Base-by-base conservation (phyloP, 2,888 invertebrate genomes). In the Omphaloscelis lunosa region DNA sequence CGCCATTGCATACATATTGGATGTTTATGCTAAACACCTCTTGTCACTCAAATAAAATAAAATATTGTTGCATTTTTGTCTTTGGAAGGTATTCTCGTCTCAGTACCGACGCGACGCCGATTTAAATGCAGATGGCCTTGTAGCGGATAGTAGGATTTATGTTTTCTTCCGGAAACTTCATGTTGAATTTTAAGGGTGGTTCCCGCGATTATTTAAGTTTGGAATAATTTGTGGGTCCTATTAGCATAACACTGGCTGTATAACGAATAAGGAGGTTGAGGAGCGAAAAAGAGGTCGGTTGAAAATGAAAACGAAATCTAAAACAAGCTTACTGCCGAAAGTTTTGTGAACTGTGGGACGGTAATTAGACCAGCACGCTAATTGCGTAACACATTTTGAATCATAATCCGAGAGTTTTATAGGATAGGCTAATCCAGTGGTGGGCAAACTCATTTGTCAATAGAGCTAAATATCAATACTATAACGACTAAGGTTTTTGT, bases 41-140 rank as follows among this genome's bases (percentile, higher is more conserved):
- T 88, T 91, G 90, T 91, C 91, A 91, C 83, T 92, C 88, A 90
- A 91, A 91, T 90, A 90, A 88, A 90, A 90, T 90, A 90, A 90
- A 88, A 91, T 90, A 90, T 89, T 86, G 89, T 88, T 89, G 89
- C 88, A 89, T 89, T 91, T 90, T 90, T 89, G 84, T 89, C 87
- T 89, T 78, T 75, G 77, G 71, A 66, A 77, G 67, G 72, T 70
- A 75, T 84, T 83, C 83, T 86, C 70, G 62, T 48, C 53, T 51
- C 65, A 73, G 34, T 72, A 67, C 70, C 56, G 72, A 77, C 53
- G 62, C 34, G 77, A 61, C 56, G 68, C n/a, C 63, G 67, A 79
- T 88, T 87, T 89, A 82, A 88, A 88, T 88, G 86, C 66, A 86
- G 82, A 88, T 80, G 65, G 73, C 66, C 75, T 84, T 84, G 87